Conservation (phyloP, 2,888 invertebrate species). For the Heteromyza rotundicornis region DNA sequence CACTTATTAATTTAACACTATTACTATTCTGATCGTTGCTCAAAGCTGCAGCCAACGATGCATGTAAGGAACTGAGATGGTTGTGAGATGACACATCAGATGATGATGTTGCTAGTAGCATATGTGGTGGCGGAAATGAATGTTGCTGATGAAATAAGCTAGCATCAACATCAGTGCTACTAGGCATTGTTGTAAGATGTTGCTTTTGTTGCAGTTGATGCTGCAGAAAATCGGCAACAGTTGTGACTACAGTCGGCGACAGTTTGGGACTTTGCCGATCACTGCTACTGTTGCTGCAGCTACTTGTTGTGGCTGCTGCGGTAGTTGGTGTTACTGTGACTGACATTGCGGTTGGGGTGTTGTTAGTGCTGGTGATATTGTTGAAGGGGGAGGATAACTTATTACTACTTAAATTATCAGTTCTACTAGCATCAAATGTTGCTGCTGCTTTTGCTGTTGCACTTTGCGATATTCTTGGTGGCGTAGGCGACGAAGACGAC, state of each 20-base stretch:
- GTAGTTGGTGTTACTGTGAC: slow-evolving; percentile 12
- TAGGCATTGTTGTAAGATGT: slow-evolving; percentile 4
- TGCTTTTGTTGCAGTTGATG: slow-evolving; percentile 26
- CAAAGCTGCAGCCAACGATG: slow-evolving; percentile 52
- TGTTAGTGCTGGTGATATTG: slow-evolving; percentile 20
- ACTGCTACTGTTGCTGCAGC: slow-evolving; percentile 13
- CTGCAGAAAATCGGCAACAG: slow-evolving; percentile 32
- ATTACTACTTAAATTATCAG: slow-evolving; percentile 57
- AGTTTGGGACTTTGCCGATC: slow-evolving; percentile 5
- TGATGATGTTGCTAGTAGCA: background rate
- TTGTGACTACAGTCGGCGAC: slow-evolving; percentile 14
- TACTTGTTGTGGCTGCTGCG: slow-evolving; percentile 14
- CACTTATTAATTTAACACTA: slow-evolving; percentile 57
- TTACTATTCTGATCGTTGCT: slow-evolving; percentile 43
- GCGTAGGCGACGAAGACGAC: background rate
- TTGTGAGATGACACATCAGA: slow-evolving; percentile 31
- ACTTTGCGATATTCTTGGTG: background rate
- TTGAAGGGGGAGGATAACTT: slow-evolving; percentile 36
- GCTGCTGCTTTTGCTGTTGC: slow-evolving; percentile 9
- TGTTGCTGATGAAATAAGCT: slow-evolving; percentile 13
- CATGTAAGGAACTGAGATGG: slow-evolving; percentile 53
- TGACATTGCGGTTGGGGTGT: background rate
- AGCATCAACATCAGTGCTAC: background rate
- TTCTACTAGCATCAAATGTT: slow-evolving; percentile 40
- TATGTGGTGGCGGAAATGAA: slow-evolving; percentile 33